Evolutionary conservation across 1,140 invertebrate species (phyloP), one percentile per base, ranked within the genome.

Genomic region (Hormaphis cornu): DNA sequence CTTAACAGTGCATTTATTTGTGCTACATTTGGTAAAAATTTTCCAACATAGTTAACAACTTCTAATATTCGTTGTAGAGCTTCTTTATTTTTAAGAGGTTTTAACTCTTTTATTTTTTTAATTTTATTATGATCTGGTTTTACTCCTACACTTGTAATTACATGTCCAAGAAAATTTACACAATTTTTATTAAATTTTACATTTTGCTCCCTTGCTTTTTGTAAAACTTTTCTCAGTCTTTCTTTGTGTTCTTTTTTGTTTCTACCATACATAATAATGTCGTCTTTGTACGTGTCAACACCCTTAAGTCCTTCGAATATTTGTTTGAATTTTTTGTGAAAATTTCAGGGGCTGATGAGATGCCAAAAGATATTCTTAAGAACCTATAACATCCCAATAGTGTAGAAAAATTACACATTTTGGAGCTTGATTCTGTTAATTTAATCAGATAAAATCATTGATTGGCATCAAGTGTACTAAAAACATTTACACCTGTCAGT

Each of bases 41-140:
- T 75, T 35, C 70, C 48, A 24, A 79, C 61, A 73, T 76, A 79
- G 69, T 77, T 80, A 1, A 78, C 70, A 71, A 79, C 75, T 5
- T 79, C 80, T 37, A 81, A 59, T 71, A 81, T 75, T 72, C 75
- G 74, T 74, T 71, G 76, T 71, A 7, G 82, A 56, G 14, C 79
- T 74, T 76, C 75, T 10, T 73, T 58, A 69, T 69, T 76, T 48
- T 69, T 73, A 7, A 78, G 79, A 24, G 18, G 18, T 2, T 75
- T 74, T 70, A 76, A 73, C 30, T 77, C 61, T 20, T 56, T 52
- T 16, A 80, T 78, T 0, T 77, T 76, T 26, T 71, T 37, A 10
- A 78, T 73, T 73, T 78, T 78, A 24, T 72, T 61, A 7, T 73
- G 69, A 71, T 79, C 76, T 9, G 75, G 73, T 9, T 52, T 33